A percentile compares a stretch with the other conserved stretches of the same genome.
Evolutionary conservation across 2,113 vertebrate genomes (phyloP).

Genomic region (Eretmochelys imbricata): DNA sequence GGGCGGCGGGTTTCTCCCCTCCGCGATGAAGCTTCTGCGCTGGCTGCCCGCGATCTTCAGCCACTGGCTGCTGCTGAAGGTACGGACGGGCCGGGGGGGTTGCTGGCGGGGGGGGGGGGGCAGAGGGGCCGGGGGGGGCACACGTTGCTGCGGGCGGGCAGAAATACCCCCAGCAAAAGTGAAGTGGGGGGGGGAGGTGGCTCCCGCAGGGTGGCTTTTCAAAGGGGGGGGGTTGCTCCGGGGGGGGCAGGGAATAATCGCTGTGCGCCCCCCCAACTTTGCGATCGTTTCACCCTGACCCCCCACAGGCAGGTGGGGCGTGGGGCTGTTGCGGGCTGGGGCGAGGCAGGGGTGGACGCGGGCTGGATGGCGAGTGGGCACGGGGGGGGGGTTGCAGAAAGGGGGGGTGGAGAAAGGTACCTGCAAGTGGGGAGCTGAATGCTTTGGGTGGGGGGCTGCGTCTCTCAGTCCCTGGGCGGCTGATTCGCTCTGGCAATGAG

Average conservation of each 20-base stretch:
- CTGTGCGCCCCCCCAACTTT: too few species aligned
- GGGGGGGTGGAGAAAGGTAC: too few species aligned
- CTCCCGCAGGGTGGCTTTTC: neutral
- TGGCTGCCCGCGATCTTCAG: conserved; percentile 23
- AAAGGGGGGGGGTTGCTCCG: neutral
- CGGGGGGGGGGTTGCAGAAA: neutral
- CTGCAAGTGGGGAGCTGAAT: neutral
- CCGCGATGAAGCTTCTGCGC: conserved; percentile 33
- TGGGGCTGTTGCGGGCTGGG: neutral
- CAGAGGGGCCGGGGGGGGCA: too few species aligned
- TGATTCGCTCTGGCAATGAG: neutral
- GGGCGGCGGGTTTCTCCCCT: neutral
- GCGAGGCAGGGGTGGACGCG: neutral
- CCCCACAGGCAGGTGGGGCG: neutral
- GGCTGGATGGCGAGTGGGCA: neutral
- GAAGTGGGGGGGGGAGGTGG: neutral
- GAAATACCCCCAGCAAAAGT: neutral
- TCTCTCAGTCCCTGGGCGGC: neutral
- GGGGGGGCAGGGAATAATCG: neutral
- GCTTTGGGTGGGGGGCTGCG: neutral
- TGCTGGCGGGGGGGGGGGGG: neutral
- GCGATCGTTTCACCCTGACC: too few species aligned
- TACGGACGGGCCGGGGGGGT: neutral
- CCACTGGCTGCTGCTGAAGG: conserved; percentile 64
- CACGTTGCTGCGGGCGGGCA: neutral